Base-by-base conservation (phyloP, 2,113 vertebrate species). In the Labeo rohita region DNA sequence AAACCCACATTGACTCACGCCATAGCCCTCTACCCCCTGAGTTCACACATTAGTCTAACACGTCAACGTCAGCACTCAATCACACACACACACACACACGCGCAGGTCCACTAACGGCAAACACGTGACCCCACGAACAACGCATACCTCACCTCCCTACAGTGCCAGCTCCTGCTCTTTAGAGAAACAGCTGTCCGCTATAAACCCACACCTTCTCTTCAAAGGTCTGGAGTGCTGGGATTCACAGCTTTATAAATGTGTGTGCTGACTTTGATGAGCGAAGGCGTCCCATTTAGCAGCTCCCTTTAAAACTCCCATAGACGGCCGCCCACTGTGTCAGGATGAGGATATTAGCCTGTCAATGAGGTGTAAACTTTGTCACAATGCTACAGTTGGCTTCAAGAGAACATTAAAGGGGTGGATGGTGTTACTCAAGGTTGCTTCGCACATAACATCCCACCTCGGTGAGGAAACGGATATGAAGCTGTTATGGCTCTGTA, bases 261-360 rank as follows among this genome's bases (percentile, higher is more conserved):
- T 87, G 87, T 75, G 56, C 81, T 81, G 86, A 90, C 92, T 93
- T 92, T 92, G 92, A 93, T 90, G 91, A 91, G 92, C 82, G n/a
- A 87, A 91, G 90, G 94, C 90, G 91, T 90, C 89, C 90, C 78
- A 87, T 90, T 90, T 92, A 90, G 89, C 93, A 92, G 93, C 89
- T 93, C 87, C 83, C 84, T 91, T 87, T 79, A 91, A 92, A 90
- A 59, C 82, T 88, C 91, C 90, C 84, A 88, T 89, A 88, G 89
- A 88, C 66, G 28, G 28, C 83, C 82, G 87, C 85, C 90, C 85
- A 88, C 86, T 87, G 86, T 86, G 84, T 72, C 88, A 90, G 90
- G 90, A 91, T 87, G 88, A 90, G 92, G 91, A 92, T 92, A 92
- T 94, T 93, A 93, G 90, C 89, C 89, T 92, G 92, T 93, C 94